These are phyloP conservation scores for Heliconius hermathena DNA, from an alignment of 1,140 invertebrate species.

Conservation along the genomic window DNA sequence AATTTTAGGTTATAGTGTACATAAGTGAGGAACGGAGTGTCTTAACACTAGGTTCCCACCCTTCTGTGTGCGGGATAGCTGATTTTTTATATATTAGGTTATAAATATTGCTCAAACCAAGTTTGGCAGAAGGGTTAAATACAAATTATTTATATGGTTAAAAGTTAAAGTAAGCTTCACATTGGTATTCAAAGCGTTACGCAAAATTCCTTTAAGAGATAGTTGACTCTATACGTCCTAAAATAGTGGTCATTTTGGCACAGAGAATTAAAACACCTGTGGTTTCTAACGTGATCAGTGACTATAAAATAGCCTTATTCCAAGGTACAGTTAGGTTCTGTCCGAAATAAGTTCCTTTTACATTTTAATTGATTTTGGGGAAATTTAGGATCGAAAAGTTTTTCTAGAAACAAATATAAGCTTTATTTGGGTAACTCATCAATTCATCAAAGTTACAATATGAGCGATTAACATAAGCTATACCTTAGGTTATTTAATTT, in stretches of 20 bases:
- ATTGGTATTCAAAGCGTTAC: conserved; percentile 36
- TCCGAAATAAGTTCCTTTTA: conserved; percentile 14
- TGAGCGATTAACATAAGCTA: too few species aligned
- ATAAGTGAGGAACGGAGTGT: too few species aligned
- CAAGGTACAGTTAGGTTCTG: conserved; percentile 23
- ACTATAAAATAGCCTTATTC: conserved; percentile 29
- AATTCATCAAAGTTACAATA: background rate
- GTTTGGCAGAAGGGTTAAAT: too few species aligned
- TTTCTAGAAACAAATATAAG: background rate
- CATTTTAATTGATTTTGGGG: conserved; percentile 12
- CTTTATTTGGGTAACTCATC: too few species aligned
- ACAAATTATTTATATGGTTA: conserved; percentile 14
- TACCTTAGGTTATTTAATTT: too few species aligned
- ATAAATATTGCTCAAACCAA: too few species aligned
- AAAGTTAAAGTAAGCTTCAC: conserved; percentile 19
- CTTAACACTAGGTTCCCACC: too few species aligned
- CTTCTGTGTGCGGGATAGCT: too few species aligned
- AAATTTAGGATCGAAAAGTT: background rate
- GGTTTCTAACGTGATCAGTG: conserved; percentile 2
- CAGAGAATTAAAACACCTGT: background rate
- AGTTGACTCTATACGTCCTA: background rate
- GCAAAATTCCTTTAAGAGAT: background rate
- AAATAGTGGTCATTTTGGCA: background rate
- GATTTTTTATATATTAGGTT: too few species aligned
- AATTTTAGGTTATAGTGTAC: too few species aligned